phyloP scores from a whole-genome alignment of 2,888 invertebrate species.

The Lissocephala sabroskyi region DNA sequence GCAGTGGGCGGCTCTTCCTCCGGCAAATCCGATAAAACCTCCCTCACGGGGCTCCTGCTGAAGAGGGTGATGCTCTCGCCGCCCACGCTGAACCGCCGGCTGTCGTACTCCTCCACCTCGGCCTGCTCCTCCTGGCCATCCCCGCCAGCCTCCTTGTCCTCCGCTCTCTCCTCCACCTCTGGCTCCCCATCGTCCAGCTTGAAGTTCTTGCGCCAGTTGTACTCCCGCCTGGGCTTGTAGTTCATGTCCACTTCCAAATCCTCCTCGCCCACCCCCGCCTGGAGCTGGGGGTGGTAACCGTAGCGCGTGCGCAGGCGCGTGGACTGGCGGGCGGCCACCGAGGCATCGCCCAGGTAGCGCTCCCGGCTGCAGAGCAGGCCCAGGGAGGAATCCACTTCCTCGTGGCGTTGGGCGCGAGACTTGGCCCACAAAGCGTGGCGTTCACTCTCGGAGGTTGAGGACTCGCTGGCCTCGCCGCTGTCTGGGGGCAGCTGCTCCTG shows the following conservation, averaged over 20 bases:
- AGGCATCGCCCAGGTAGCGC: slow-evolving; percentile 68
- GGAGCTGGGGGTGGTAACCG: slow-evolving; percentile 64
- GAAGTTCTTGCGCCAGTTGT: slow-evolving; percentile 71
- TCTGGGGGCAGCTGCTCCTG: slow-evolving; percentile 47
- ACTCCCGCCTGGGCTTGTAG: slow-evolving; percentile 69
- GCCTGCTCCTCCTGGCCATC: slow-evolving; percentile 4
- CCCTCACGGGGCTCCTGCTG: slow-evolving; percentile 56
- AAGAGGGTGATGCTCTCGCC: slow-evolving; percentile 70
- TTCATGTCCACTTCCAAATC: slow-evolving; percentile 66
- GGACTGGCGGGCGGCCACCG: slow-evolving; percentile 55
- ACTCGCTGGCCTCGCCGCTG: slow-evolving; percentile 29
- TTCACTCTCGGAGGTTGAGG: slow-evolving; percentile 47
- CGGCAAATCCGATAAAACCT: slow-evolving; percentile 24
- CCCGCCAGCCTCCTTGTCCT: not conserved
- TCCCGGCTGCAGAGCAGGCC: slow-evolving; percentile 56
- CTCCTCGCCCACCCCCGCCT: slow-evolving; percentile 35
- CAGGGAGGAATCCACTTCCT: slow-evolving; percentile 37
- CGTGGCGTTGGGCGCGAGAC: slow-evolving; percentile 35
- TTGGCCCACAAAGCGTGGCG: slow-evolving; percentile 60
- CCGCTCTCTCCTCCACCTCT: not conserved
- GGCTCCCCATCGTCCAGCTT: slow-evolving; percentile 61
- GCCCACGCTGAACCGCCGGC: slow-evolving; percentile 60
- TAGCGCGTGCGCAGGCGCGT: slow-evolving; percentile 67
- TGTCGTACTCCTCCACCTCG: slow-evolving; percentile 17
- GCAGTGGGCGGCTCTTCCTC: slow-evolving; percentile 20